phyloP scores from a whole-genome alignment of 2,113 vertebrate genomes.

The Spizaetus ornatus region DNA sequence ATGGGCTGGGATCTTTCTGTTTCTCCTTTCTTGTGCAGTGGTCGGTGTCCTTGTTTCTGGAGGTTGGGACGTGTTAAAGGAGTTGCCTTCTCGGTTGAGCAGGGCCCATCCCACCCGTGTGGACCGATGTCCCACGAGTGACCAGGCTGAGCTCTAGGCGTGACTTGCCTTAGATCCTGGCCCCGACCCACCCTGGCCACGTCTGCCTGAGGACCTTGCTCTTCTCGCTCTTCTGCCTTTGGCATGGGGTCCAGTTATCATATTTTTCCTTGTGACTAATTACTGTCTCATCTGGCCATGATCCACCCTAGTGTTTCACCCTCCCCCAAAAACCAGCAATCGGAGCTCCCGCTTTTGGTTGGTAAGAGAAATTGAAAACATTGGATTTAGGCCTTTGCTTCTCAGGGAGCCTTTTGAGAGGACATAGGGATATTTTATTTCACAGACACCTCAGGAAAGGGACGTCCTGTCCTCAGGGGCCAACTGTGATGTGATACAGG shows the following conservation, averaged over 20 bases:
- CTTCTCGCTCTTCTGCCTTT: neutral
- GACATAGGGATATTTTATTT: neutral
- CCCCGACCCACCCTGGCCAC: neutral
- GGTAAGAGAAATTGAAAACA: neutral
- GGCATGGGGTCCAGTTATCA: neutral
- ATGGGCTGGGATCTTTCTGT: neutral
- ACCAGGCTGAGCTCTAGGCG: neutral
- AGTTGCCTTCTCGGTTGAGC: neutral
- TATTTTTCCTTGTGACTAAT: neutral
- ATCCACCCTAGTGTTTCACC: neutral
- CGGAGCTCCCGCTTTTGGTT: neutral
- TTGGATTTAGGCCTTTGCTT: neutral
- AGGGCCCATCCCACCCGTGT: neutral
- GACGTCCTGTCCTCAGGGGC: neutral
- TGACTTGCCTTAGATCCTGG: neutral
- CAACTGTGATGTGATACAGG: accelerated
- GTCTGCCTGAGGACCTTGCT: neutral
- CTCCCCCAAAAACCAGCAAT: neutral
- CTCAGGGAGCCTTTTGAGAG: neutral
- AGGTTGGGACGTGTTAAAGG: neutral
- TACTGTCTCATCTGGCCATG: neutral
- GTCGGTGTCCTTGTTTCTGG: neutral
- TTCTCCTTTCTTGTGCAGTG: neutral
- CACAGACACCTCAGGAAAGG: neutral
- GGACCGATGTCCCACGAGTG: neutral